Percentiles rank a stretch among this genome's conserved stretches.
Conservation (phyloP, 2,113 vertebrate species). For the Cranoglanis bouderius region DNA sequence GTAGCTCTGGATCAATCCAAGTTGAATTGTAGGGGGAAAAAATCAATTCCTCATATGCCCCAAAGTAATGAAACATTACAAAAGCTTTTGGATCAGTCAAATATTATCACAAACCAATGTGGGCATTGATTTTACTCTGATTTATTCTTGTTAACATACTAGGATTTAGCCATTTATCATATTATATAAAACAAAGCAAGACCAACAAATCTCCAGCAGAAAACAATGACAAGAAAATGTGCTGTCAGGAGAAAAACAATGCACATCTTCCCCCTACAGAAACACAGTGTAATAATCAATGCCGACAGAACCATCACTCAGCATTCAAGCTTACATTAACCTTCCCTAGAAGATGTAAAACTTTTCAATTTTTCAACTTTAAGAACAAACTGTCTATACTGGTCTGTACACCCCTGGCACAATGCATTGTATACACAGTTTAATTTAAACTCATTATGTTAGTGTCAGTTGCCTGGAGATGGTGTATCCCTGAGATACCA, state of each 20-base stretch:
- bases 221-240: background rate
- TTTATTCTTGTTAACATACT: background rate
- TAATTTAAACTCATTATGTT: background rate
- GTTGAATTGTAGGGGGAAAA: background rate
- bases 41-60: constrained; percentile 19
- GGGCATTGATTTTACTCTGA: constrained; percentile 19
- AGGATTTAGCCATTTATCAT: constrained; percentile 10
- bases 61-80: constrained; percentile 21
- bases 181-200: background rate
- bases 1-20: background rate
- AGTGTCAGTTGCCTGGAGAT: background rate
- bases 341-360: background rate
- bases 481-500: background rate
- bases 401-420: background rate
- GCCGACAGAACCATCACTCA: background rate
- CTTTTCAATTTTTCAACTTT: background rate
- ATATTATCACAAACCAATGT: constrained; percentile 14
- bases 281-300: background rate
- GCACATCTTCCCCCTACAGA: background rate
- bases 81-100: constrained; percentile 15
- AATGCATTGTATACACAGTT: background rate
- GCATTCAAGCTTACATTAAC: background rate
- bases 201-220: background rate
- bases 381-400: background rate
- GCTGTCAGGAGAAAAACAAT: background rate